A percentile compares a stretch with the other conserved stretches of the same genome.
Evolutionary conservation across 2,113 vertebrate species (phyloP).

Genomic region (Ahaetulla prasina): DNA sequence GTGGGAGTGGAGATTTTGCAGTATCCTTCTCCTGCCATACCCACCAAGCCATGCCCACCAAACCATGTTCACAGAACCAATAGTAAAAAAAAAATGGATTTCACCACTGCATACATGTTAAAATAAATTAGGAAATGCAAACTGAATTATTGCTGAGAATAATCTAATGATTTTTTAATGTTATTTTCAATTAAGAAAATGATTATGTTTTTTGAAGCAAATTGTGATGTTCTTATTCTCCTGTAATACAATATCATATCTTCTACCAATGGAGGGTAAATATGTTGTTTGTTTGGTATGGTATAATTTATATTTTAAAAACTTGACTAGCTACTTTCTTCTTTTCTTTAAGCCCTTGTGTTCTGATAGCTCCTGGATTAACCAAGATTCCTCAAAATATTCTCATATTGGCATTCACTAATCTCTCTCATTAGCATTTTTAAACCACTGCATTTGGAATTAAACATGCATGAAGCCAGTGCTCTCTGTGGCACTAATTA

Average conservation of each 20-base stretch:
- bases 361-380: slow-evolving; percentile 38
- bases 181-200: not conserved
- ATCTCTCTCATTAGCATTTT: slow-evolving; percentile 58
- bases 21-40: too few relatives aligned
- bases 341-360: not conserved
- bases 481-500: slow-evolving; percentile 42
- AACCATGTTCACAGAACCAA: too few relatives aligned
- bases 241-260: not conserved
- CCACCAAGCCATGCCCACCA: too few relatives aligned
- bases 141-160: not conserved
- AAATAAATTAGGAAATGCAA: not conserved
- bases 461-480: slow-evolving; percentile 48
- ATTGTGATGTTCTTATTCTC: not conserved
- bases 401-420: slow-evolving; percentile 44
- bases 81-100: too few relatives aligned
- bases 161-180: not conserved
- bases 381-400: slow-evolving; percentile 37
- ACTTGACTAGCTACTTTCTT: not conserved
- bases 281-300: not conserved
- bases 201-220: not conserved
- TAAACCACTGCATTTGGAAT: slow-evolving; percentile 47
- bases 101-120: too few relatives aligned
- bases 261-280: slow-evolving; percentile 12
- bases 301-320: not conserved
- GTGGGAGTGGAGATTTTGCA: too few relatives aligned